These are phyloP conservation scores for Tetraneura akinire DNA, from an alignment of 1,140 invertebrate species.

Conservation along the genomic window DNA sequence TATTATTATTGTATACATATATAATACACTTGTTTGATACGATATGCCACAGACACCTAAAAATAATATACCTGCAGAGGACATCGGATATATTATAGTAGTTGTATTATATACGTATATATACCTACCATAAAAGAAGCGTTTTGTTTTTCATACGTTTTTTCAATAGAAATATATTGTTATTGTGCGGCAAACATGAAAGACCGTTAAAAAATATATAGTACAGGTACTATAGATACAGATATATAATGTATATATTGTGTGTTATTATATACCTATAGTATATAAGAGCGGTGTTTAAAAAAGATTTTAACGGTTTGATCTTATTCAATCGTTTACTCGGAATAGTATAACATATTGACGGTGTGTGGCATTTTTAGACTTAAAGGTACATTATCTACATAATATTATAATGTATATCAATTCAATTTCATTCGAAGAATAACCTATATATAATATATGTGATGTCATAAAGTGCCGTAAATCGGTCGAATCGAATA, in stretches of 20 bases:
- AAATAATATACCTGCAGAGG: no score
- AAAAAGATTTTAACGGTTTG: background rate
- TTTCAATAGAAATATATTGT: background rate
- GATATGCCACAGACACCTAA: no score
- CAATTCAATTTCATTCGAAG: background rate
- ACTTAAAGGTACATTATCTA: background rate
- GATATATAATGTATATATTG: background rate
- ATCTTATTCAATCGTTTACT: background rate
- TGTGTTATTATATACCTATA: background rate
- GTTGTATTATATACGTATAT: no score
- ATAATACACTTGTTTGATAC: no score
- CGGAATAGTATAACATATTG: background rate
- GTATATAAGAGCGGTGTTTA: background rate
- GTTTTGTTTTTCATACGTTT: background rate
- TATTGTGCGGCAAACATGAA: background rate
- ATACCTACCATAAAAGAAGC: background rate
- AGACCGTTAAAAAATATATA: background rate
- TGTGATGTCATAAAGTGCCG: no score
- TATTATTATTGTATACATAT: no score
- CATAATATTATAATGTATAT: background rate
- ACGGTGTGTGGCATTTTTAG: conserved; percentile 19
- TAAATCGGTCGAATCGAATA: no score
- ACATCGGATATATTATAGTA: no score
- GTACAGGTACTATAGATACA: no score
- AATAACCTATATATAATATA: no score